Evolutionary conservation across 1,140 invertebrate species (phyloP), one percentile per base, ranked within the genome.

Genomic region (Planococcus citri): DNA sequence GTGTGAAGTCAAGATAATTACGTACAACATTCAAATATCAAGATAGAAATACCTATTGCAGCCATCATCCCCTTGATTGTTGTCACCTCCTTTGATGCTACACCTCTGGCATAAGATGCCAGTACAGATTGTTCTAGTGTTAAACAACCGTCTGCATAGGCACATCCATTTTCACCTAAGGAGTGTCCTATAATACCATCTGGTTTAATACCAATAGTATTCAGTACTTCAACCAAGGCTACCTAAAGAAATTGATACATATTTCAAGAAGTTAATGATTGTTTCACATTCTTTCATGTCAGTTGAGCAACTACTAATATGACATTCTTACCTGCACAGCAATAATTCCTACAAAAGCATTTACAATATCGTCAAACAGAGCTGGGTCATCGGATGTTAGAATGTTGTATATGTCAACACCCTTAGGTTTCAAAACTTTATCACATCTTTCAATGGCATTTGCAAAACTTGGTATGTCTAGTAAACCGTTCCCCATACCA

Each of bases 281-380:
- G n/a, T n/a, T n/a, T n/a, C n/a, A n/a, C n/a, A n/a, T n/a, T n/a
- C n/a, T n/a, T n/a, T n/a, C n/a, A n/a, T n/a, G n/a, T n/a, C n/a
- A n/a, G n/a, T n/a, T n/a, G n/a, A n/a, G n/a, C n/a, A n/a, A n/a
- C n/a, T n/a, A n/a, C n/a, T n/a, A n/a, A n/a, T n/a, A n/a, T n/a
- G n/a, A n/a, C n/a, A n/a, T n/a, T n/a, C n/a, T n/a, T 76, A 87
- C 86, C 80, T 90, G 90, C 68, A 91, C 82, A 25, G 88, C 85
- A 17, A 92, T 91, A 75, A 97, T 96, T 29, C 90, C 89, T 58
- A 96, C 87, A 80, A 97, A 97, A 0, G 89, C 90, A 77, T 95
- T 86, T 0, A 95, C 76, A 71, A 92, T 87, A 75, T 92, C 88
- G 69, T 94, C 85, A 77, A 88, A 92, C 1, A 86, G 87, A 68